Base-by-base conservation (phyloP, 2,797 vertebrate genomes). In the Amphiprion clarkii region DNA sequence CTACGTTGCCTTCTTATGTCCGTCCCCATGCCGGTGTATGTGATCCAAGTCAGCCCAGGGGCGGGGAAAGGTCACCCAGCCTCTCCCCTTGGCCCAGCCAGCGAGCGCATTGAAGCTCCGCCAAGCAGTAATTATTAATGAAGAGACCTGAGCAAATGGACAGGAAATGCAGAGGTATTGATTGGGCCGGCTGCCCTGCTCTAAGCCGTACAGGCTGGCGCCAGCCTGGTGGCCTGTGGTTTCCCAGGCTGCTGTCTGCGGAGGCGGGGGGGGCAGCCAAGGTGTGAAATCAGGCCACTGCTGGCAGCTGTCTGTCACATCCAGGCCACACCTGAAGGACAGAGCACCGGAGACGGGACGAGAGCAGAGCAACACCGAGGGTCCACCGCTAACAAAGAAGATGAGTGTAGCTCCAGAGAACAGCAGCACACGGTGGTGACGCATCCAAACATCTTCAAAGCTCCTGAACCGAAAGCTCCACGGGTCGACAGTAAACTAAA, bases 131-230 rank as follows among this genome's bases (percentile, higher is more conserved):
- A 99, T 99, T 97, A 99, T 99, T 99, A 97, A 99, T 99, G 98
- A 99, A 97, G 93, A 97, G 97, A 98, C 97, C 96, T 96, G 97
- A 97, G 97, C 96, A 98, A 99, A 99, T 99, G 97, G 97, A 97
- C 97, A 98, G 97, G 98, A 99, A 99, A 97, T 96, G 96, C 97
- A 96, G 95, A 90, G 89, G 93, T 98, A 99, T 99, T 96, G 98
- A 99, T 99, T 96, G 95, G 96, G 94, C 94, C 93, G 87, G 88
- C 89, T 91, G 93, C 91, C 87, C 87, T 92, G 88, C 89, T 86
- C 78, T 63, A 84, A 89, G 87, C 77, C 89, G 88, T 74, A 54
- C 87, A 93, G 93, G 94, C 96, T 96, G 98, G 98, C 98, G 98
- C 98, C 98, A 97, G 96, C 93, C 95, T 87, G 95, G 96, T 96